Conservation (phyloP, 2,113 vertebrate species). For the Phalacrocorax brasilianus region DNA sequence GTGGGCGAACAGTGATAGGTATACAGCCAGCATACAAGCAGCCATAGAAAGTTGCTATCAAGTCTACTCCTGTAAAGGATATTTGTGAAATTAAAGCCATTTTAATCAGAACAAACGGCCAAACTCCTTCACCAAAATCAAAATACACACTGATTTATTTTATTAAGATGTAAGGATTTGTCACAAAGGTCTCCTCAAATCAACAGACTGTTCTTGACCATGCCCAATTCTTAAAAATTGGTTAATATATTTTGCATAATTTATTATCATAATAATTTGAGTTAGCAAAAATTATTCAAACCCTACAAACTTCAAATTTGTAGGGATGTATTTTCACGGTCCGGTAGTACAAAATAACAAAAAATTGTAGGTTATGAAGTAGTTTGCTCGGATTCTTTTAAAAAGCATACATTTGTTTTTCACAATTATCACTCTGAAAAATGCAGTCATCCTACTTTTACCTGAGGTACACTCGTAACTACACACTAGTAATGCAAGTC, state of each 20-base stretch:
- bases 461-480: neutral
- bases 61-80: slow-evolving; percentile 83
- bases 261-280: neutral
- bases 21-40: slow-evolving; percentile 93
- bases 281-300: neutral
- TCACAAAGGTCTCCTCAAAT: neutral
- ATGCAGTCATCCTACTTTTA: neutral
- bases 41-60: slow-evolving; percentile 95
- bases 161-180: neutral
- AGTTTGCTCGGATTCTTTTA: neutral
- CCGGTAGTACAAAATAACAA: neutral
- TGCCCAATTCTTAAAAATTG: neutral
- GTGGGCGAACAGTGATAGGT: slow-evolving; percentile 90
- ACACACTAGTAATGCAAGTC: neutral
- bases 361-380: neutral
- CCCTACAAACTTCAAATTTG: neutral
- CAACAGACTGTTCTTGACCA: neutral
- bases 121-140: neutral
- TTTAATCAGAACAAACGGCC: neutral
- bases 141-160: neutral
- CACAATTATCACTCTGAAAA: neutral
- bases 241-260: neutral
- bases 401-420: neutral
- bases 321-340: neutral
- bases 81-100: neutral